Evolutionary conservation across 2,113 vertebrate genomes (phyloP).

Genomic region (Emberiza fucata): DNA sequence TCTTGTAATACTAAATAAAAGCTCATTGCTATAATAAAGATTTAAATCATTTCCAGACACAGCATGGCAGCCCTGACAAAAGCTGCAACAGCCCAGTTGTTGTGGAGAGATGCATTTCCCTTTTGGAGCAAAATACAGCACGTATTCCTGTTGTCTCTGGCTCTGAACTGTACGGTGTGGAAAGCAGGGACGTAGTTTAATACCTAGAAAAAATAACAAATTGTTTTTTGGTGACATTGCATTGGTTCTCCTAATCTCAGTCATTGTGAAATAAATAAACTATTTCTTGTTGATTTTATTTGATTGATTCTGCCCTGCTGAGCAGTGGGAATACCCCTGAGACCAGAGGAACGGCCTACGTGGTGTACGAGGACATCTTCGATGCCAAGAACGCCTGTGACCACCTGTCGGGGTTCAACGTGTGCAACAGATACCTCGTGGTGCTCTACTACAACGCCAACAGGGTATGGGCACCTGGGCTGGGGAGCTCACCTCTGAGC

Average conservation of each 20-base stretch:
- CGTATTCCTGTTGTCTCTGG: background rate
- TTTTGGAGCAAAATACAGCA: background rate
- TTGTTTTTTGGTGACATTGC: background rate
- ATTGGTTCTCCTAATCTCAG: background rate
- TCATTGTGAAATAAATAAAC: background rate
- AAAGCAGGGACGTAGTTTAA: background rate
- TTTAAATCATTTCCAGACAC: background rate
- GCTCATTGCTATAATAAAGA: background rate
- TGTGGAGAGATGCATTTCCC: background rate
- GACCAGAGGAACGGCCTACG: slow-evolving; percentile 94
- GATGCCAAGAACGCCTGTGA: slow-evolving; percentile 98
- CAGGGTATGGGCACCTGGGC: slow-evolving; percentile 76
- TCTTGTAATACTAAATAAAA: background rate
- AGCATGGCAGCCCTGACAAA: background rate
- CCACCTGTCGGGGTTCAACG: slow-evolving; percentile 98
- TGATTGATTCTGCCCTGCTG: background rate
- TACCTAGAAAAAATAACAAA: background rate
- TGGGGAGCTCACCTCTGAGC: background rate
- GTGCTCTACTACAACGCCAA: slow-evolving; percentile 98
- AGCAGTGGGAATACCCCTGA: slow-evolving; percentile 96
- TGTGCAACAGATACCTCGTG: slow-evolving; percentile 98
- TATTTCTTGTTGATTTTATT: background rate
- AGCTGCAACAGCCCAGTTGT: background rate
- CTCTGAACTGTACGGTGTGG: background rate
- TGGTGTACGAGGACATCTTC: slow-evolving; percentile 98